Evolutionary conservation across 2,888 invertebrate species (phyloP).

Genomic region (Cantharis rufa): DNA sequence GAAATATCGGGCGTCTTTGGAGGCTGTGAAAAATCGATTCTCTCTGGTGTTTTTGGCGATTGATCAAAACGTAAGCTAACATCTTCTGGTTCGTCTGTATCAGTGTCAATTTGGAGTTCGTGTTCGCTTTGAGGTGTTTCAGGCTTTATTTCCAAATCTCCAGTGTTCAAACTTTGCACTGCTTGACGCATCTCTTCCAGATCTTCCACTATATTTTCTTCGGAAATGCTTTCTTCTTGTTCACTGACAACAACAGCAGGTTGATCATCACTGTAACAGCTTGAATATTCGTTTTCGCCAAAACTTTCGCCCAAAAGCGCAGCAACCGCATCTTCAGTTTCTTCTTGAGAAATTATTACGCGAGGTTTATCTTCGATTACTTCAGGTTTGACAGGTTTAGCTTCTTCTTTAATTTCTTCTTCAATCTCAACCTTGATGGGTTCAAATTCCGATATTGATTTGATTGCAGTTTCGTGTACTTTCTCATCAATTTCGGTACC

Average conservation of each 20-base stretch:
- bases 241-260: constrained; percentile 56
- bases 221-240: constrained; percentile 60
- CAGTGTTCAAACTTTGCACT: constrained; percentile 74
- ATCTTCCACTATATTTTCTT: constrained; percentile 79
- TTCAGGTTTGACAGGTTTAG: constrained; percentile 53
- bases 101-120: constrained; percentile 83
- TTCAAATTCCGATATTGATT: constrained; percentile 72
- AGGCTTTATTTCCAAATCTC: constrained; percentile 75
- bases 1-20: constrained; percentile 63
- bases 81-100: constrained; percentile 77
- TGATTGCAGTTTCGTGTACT: constrained; percentile 79
- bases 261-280: constrained; percentile 59
- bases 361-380: constrained; percentile 72
- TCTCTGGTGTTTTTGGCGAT: constrained; percentile 55
- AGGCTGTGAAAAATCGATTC: constrained; percentile 58
- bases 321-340: constrained; percentile 90
- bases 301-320: constrained; percentile 86
- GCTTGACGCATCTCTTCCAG: constrained; percentile 81
- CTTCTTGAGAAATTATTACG: constrained; percentile 86
- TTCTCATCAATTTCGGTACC: constrained; percentile 68
- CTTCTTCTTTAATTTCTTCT: constrained; percentile 40
- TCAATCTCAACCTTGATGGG: constrained; percentile 44
- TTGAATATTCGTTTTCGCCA: constrained; percentile 65
- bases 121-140: constrained; percentile 85
- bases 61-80: constrained; percentile 55